These are phyloP conservation scores for Zophobas morio DNA, from an alignment of 1,140 invertebrate genomes.

Conservation along the genomic window DNA sequence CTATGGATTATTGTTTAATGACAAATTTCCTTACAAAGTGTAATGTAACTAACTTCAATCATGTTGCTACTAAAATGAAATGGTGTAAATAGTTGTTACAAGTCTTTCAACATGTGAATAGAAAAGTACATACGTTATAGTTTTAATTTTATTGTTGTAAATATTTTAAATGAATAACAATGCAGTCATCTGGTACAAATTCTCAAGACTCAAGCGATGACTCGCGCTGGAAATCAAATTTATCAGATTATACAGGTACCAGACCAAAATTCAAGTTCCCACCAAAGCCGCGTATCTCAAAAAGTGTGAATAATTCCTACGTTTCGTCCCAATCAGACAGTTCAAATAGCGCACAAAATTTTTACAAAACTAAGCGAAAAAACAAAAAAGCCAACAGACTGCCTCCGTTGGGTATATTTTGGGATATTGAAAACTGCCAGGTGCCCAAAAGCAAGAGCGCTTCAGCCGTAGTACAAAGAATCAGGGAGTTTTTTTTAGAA, in stretches of 20 bases:
- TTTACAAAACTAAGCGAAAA: constrained; percentile 45
- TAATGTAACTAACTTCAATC: no score
- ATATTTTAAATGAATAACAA: constrained; percentile 20
- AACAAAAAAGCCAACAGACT: constrained; percentile 64
- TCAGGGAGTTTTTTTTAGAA: constrained; percentile 83
- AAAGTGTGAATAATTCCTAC: constrained; percentile 59
- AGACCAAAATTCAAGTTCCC: constrained; percentile 58
- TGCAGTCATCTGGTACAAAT: constrained; percentile 39
- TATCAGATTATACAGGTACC: constrained; percentile 52
- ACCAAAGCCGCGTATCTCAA: constrained; percentile 55
- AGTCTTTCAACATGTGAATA: no score
- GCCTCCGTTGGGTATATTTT: constrained; percentile 90
- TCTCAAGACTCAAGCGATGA: constrained; percentile 53
- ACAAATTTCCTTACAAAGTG: no score
- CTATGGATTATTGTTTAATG: no score
- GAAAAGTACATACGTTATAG: no score
- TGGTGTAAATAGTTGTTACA: no score
- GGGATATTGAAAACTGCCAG: constrained; percentile 94
- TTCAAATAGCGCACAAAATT: constrained; percentile 54
- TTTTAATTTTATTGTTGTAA: no score
- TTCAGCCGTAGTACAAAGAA: constrained; percentile 81
- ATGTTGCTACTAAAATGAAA: no score
- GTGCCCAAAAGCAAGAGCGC: constrained; percentile 88
- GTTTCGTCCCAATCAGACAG: constrained; percentile 58
- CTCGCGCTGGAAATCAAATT: constrained; percentile 42